Conservation (phyloP, 35 echinoderm and acorn worm species). For the Lytechinus pictus region DNA sequence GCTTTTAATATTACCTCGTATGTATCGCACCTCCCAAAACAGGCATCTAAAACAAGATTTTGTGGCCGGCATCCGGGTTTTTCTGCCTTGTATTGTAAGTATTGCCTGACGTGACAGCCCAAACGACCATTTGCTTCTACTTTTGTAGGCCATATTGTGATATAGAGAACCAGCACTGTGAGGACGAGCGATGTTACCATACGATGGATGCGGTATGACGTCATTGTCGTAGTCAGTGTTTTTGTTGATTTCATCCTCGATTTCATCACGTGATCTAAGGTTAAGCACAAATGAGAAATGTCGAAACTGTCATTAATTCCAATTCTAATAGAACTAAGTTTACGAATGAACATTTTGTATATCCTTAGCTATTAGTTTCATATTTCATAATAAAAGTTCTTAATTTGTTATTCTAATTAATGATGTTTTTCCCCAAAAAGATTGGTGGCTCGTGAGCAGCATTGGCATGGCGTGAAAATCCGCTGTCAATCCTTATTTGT, state of each 20-base stretch:
- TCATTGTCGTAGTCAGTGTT: not conserved
- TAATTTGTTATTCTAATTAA: too few relatives aligned
- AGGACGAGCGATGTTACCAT: constrained; percentile 1
- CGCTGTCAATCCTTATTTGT: not conserved
- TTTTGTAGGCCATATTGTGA: not conserved
- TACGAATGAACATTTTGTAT: too few relatives aligned
- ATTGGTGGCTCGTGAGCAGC: too few relatives aligned
- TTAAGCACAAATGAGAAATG: not conserved
- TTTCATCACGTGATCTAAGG: not conserved
- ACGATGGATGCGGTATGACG: not conserved
- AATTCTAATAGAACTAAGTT: too few relatives aligned
- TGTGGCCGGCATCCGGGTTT: constrained; percentile 86
- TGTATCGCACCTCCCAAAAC: constrained; percentile 90
- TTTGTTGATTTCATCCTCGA: not conserved
- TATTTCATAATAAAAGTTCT: too few relatives aligned
- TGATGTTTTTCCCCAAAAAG: too few relatives aligned
- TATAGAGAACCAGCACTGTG: constrained; percentile 42
- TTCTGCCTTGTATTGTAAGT: constrained; percentile 67
- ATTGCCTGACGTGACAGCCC: constrained; percentile 57
- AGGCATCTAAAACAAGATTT: constrained; percentile 66
- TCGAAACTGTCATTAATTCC: not conserved
- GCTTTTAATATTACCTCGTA: constrained; percentile 64
- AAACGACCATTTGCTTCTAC: constrained; percentile 29
- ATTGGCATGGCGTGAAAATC: too few relatives aligned
- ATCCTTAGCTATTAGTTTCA: too few relatives aligned